Base-by-base conservation (phyloP, 2,888 invertebrate genomes). In the Lagria hirta region DNA sequence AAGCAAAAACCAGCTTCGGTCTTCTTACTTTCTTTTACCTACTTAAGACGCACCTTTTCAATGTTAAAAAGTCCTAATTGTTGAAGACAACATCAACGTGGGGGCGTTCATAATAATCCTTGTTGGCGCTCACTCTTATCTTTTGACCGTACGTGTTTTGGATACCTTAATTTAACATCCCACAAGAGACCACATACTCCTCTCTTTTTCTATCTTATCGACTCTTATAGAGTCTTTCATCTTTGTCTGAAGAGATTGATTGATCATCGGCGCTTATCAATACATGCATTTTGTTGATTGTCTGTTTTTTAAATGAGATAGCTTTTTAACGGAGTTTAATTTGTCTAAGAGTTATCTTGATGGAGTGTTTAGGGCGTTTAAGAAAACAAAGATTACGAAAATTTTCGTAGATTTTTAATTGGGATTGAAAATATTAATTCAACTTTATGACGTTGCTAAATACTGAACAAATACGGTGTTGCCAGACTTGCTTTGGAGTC, bases 31-130 rank as follows among this genome's bases (percentile, higher is more conserved):
- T n/a, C n/a, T n/a, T n/a, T n/a, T n/a, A n/a, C n/a, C n/a, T n/a
- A n/a, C n/a, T n/a, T n/a, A n/a, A n/a, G n/a, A n/a, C n/a, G n/a
- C n/a, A n/a, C n/a, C n/a, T n/a, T n/a, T n/a, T n/a, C n/a, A 54
- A 54, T 60, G 61, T 61, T 60, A 60, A 58, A 60, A 55, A 54
- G 51, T 58, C 57, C 61, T 64, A 64, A 64, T 62, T 64, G 64
- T 61, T 58, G 58, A 50, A 58, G 61, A 60, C 60, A 57, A 57
- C 47, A 45, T 32, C 54, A 30, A 43, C 40, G 32, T 16, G 43
- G 27, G 36, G 41, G 38, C 45, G 51, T 45, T 24, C 22, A 12
- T 12, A 2, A 28, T 23, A 16, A 41, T 48, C 43, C 61, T 55
- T 62, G 63, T 61, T 52, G 50, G 51, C 52, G 43, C 42, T 47